These are phyloP conservation scores for Zaprionus davidi DNA, from an alignment of 1,140 invertebrate genomes.

Conservation along the genomic window DNA sequence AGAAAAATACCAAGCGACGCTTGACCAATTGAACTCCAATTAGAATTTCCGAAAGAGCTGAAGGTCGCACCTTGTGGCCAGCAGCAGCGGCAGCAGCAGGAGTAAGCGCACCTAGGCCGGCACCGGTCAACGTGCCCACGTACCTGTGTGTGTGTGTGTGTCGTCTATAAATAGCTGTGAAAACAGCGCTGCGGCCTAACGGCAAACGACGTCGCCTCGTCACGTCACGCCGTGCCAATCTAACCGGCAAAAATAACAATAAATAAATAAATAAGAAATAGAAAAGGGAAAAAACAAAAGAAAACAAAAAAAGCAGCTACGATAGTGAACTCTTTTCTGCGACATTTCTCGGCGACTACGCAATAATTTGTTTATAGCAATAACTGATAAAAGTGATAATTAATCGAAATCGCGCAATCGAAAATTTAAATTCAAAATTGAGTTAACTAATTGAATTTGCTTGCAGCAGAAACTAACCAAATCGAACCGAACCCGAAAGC, in stretches of 20 bases:
- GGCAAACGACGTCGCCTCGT: constrained; percentile 17
- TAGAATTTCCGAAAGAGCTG: constrained; percentile 63
- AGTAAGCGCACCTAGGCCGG: constrained; percentile 43
- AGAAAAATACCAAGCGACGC: constrained; percentile 14
- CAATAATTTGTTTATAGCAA: constrained; percentile 70
- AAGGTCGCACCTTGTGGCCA: constrained; percentile 50
- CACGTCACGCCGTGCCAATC: constrained; percentile 21
- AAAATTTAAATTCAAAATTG: constrained; percentile 27
- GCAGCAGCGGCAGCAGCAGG: background rate
- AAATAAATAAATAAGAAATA: constrained; percentile 29
- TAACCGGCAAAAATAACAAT: constrained; percentile 26
- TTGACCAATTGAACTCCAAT: constrained; percentile 65
- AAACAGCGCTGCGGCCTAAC: constrained; percentile 30
- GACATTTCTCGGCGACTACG: constrained; percentile 68
- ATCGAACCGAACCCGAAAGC: background rate
- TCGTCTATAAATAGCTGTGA: constrained; percentile 42
- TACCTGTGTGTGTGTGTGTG: background rate
- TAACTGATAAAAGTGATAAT: constrained; percentile 63
- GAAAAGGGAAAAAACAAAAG: constrained; percentile 1
- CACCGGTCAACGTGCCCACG: constrained; percentile 43
- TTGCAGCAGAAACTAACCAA: constrained; percentile 31
- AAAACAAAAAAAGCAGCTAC: background rate
- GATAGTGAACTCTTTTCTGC: constrained; percentile 26
- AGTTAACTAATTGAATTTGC: constrained; percentile 23
- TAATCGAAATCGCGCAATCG: constrained; percentile 16